phyloP scores from a whole-genome alignment of 2,797 vertebrate genomes.

The Gambusia yucatana region DNA sequence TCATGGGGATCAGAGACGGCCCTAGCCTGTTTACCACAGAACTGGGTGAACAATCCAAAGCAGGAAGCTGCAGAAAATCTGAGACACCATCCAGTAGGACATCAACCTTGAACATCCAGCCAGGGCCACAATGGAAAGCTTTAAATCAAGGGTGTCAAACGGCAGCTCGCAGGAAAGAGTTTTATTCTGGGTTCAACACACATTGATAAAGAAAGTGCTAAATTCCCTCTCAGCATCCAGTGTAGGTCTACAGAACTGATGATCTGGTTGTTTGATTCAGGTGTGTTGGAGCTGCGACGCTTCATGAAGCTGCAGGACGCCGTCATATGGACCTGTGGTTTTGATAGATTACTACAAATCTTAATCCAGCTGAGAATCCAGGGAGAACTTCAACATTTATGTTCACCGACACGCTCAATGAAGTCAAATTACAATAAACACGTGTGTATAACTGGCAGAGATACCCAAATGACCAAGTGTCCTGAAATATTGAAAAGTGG shows the following conservation, averaged over 20 bases:
- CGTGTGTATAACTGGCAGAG: neutral
- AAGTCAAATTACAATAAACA: neutral
- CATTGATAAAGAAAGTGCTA: neutral
- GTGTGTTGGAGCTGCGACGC: neutral
- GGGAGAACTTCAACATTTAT: neutral
- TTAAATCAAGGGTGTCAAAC: neutral
- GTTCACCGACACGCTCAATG: neutral
- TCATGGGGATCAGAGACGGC: neutral
- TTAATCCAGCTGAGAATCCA: neutral
- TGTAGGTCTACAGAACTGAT: neutral
- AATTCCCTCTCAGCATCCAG: neutral
- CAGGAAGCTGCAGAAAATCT: neutral
- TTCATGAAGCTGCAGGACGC: neutral
- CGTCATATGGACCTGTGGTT: neutral
- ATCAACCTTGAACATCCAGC: neutral
- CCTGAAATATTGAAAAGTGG: neutral
- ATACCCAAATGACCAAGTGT: neutral
- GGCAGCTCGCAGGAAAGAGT: neutral
- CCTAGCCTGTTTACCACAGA: no score
- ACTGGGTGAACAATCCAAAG: no score
- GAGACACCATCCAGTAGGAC: neutral
- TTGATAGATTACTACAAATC: neutral
- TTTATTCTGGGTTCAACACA: neutral
- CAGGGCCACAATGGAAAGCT: neutral
- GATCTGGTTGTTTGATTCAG: neutral